phyloP scores from a whole-genome alignment of 2,888 invertebrate genomes.

The Philopedon plagiatum region DNA sequence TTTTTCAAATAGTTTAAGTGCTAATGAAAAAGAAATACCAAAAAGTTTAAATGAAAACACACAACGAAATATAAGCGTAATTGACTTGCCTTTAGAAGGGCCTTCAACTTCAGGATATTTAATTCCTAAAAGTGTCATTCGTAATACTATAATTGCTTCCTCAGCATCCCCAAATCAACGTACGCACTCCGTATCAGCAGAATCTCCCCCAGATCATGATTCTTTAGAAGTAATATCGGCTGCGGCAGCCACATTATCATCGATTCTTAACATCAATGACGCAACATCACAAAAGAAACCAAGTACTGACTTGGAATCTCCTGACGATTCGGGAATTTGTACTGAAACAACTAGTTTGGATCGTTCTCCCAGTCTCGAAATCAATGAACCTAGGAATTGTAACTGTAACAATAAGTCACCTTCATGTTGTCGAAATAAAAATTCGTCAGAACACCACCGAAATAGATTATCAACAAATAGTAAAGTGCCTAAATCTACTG shows the following conservation, averaged over 20 bases:
- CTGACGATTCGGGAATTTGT: constrained; percentile 79
- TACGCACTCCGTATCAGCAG: constrained; percentile 59
- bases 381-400: constrained; percentile 58
- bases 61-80: constrained; percentile 59
- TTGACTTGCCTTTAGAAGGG: constrained; percentile 60
- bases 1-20: constrained; percentile 60
- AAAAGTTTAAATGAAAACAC: constrained; percentile 55
- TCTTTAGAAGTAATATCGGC: constrained; percentile 75
- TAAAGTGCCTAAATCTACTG: constrained; percentile 4
- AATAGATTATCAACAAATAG: constrained; percentile 5
- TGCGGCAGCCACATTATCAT: constrained; percentile 75
- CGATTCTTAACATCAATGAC: constrained; percentile 70
- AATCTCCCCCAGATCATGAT: constrained; percentile 70
- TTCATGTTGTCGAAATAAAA: constrained; percentile 23
- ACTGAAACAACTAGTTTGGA: constrained; percentile 82
- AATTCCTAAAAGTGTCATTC: constrained; percentile 75
- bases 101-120: constrained; percentile 78
- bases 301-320: constrained; percentile 62
- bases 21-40: constrained; percentile 25
- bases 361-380: constrained; percentile 75
- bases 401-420: constrained; percentile 27
- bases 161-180: constrained; percentile 47
- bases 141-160: constrained; percentile 73
- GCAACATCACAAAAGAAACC: constrained; percentile 68
- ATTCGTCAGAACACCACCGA: background rate